A percentile compares a stretch with the other conserved stretches of the same genome.
Evolutionary conservation across 2,797 vertebrate genomes (phyloP).

Genomic region (Rhabdophis nuchalis): DNA sequence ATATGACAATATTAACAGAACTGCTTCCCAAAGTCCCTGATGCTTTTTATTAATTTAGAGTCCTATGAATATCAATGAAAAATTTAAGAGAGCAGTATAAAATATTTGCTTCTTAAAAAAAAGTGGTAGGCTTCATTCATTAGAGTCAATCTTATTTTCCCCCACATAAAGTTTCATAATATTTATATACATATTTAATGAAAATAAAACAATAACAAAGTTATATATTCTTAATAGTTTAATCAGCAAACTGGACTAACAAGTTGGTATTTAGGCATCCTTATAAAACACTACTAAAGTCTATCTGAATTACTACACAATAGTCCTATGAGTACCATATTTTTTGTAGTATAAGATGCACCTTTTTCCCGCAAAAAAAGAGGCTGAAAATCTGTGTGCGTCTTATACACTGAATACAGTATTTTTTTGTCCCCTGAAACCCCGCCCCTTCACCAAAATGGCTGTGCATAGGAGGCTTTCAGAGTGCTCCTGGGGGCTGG

Average conservation of each 20-base stretch:
- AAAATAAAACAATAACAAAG: conserved; percentile 1
- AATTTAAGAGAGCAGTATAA: not conserved
- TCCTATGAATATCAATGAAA: not conserved
- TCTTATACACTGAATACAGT: no score
- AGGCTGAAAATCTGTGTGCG: no score
- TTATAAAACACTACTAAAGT: not conserved
- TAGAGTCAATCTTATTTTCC: not conserved
- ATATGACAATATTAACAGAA: not conserved
- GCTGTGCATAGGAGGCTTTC: no score
- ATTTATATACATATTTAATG: not conserved
- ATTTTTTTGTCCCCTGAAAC: no score
- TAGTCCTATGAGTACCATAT: not conserved
- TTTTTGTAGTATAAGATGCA: no score
- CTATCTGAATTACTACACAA: not conserved
- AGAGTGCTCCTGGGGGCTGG: no score
- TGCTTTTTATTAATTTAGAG: conserved; percentile 21
- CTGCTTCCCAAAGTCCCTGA: conserved; percentile 6
- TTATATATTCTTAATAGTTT: not conserved
- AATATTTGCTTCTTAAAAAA: not conserved
- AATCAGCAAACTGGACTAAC: not conserved
- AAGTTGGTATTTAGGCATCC: not conserved
- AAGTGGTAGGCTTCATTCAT: not conserved
- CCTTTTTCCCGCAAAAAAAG: no score
- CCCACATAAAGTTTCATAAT: not conserved
- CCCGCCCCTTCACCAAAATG: no score